These are phyloP conservation scores for Capra hircus DNA, from an alignment of 2,113 vertebrate genomes.

Conservation along the genomic window DNA sequence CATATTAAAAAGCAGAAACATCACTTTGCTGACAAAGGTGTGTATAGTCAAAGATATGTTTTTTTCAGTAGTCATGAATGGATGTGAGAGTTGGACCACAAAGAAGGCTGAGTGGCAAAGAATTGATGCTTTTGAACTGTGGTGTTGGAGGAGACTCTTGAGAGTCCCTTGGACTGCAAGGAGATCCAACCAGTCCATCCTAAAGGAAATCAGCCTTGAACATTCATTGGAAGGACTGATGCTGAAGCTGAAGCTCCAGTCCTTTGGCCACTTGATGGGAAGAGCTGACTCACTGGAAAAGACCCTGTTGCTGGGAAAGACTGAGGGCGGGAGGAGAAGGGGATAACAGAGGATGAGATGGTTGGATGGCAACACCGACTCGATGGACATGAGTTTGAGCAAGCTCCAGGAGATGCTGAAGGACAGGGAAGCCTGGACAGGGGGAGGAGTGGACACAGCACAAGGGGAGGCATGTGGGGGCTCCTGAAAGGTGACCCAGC, in stretches of 20 bases:
- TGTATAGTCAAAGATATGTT: not conserved
- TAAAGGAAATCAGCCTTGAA: not conserved
- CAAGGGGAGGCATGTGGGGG: accelerated
- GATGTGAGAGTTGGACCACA: not conserved
- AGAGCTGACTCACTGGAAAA: not conserved
- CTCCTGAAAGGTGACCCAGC: not conserved
- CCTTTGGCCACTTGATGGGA: not conserved
- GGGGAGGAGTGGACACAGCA: not conserved
- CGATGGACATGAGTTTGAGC: not conserved
- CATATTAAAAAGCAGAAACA: not conserved
- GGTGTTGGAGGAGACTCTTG: not conserved
- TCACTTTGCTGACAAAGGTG: not conserved
- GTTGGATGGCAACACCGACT: not conserved
- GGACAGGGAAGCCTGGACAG: not conserved
- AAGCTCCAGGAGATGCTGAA: not conserved
- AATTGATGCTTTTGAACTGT: not conserved
- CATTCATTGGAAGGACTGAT: not conserved
- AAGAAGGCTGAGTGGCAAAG: not conserved
- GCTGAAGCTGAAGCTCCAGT: not conserved
- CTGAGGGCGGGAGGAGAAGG: not conserved
- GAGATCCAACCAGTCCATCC: not conserved
- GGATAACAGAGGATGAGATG: not conserved
- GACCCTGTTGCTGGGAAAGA: not conserved
- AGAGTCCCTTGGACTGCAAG: not conserved
- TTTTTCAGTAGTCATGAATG: not conserved